Evolutionary conservation across 1,140 invertebrate species (phyloP), one percentile per base, ranked within the genome.

Genomic region (Drepana arcuata): DNA sequence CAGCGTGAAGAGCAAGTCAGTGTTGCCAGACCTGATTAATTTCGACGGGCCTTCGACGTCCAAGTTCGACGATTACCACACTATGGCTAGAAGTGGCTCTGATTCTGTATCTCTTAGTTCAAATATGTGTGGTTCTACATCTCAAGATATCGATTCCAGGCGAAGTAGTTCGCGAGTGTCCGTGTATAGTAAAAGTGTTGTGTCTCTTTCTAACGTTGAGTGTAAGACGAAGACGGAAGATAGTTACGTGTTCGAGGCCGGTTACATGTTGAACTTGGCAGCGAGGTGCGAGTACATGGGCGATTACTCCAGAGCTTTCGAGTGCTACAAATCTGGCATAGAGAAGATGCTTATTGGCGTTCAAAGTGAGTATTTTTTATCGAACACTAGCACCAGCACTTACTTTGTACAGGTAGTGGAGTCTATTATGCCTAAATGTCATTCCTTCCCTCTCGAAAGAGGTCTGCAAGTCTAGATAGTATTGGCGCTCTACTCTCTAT

Each of bases 281-380:
- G 62, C 70, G 2, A 38, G 69, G 6, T 75, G 68, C 25, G 82
- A 83, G 33, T 60, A 73, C n/a, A 38, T 59, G 23, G 71, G 61
- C 0, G 75, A 82, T 6, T 78, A 71, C 40, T 48, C 58, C 6
- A 43, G 59, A 3, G 75, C 80, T 1, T 83, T 84, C 28, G 67
- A 81, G 7, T 79, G 63, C 34, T 84, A 83, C 35, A 81, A 81
- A 21, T 55, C 63, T 11, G 80, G 68, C 0, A 82, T 83, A 15
- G 80, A 84, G 71, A 87, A 77, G 44, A 84, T 73, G 68, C 73
- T 54, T 43, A 83, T 73, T 35, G 82, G 51, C 37, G 78, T 71
- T 16, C 86, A 69, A 75, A 83, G 75, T 86, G 48, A 47, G 85
- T 85, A 16, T 5, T 6, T 10, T 26, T 26, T 26, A 26, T 26